A percentile compares a stretch with the other conserved stretches of the same genome.
Evolutionary conservation across 37 sponge, comb jelly and placozoan species (phyloP).

Genomic region (Aphrocallistes beatrix): DNA sequence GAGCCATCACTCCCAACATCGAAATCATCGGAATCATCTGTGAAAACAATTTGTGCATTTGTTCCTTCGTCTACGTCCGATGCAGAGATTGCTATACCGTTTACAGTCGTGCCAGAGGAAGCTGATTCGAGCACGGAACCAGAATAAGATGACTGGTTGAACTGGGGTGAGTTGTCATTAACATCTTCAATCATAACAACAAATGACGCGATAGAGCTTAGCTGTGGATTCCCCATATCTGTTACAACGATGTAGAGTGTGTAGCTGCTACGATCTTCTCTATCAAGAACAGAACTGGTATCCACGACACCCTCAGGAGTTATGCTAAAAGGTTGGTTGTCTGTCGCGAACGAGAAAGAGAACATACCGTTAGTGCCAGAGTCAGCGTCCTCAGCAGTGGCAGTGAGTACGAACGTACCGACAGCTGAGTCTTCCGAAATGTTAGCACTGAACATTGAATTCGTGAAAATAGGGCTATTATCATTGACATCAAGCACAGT

Average conservation of each 20-base stretch:
- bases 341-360: not conserved
- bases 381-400: slow-evolving; percentile 14
- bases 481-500: slow-evolving; percentile 20
- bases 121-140: not conserved
- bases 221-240: not conserved
- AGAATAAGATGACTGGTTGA: not conserved
- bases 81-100: not conserved
- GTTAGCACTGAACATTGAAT: not conserved
- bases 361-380: slow-evolving; percentile 5
- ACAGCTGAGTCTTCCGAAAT: not conserved
- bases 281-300: not conserved
- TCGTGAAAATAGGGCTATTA: not conserved
- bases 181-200: not conserved
- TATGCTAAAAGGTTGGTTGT: not conserved
- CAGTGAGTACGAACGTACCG: slow-evolving; percentile 9
- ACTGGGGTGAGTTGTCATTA: not conserved
- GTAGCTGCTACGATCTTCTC: not conserved
- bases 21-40: slow-evolving; percentile 22
- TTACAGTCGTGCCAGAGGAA: not conserved
- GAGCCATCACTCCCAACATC: slow-evolving; percentile 25
- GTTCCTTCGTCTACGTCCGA: not conserved
- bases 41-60: not conserved
- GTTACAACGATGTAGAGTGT: not conserved
- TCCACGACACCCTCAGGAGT: not conserved
- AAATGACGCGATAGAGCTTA: not conserved